Conservation (phyloP, 1,140 invertebrate genomes). For the Trichogramma pretiosum region DNA sequence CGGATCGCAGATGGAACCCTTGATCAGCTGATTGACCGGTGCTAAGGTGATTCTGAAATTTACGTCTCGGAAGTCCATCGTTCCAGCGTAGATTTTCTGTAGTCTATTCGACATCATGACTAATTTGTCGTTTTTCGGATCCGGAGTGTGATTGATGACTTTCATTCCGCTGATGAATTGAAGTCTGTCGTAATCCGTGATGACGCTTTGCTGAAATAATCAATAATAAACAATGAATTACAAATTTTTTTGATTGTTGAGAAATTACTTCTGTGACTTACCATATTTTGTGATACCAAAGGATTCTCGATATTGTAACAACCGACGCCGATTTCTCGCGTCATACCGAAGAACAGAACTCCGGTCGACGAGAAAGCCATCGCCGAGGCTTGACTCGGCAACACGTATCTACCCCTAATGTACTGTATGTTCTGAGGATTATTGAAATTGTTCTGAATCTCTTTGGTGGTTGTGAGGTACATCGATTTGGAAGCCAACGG, state of each 20-base stretch:
- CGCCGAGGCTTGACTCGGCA: slow-evolving; percentile 30
- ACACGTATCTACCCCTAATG: slow-evolving; percentile 34
- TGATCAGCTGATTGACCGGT: slow-evolving; percentile 22
- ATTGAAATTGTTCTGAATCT: slow-evolving; percentile 21
- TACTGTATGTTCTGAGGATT: slow-evolving; percentile 18
- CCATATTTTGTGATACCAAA: slow-evolving; percentile 16
- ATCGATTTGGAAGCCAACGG: slow-evolving; percentile 33
- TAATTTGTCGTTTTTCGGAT: slow-evolving; percentile 48
- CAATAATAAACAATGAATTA: no score
- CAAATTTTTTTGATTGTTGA: no score
- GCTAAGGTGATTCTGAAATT: slow-evolving; percentile 29
- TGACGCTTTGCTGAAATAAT: slow-evolving; percentile 45
- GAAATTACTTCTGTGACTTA: no score
- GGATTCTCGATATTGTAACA: slow-evolving; percentile 33
- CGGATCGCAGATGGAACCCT: slow-evolving; percentile 32
- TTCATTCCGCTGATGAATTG: slow-evolving; percentile 62
- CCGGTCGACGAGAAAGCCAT: slow-evolving; percentile 32
- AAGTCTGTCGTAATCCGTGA: slow-evolving; percentile 42
- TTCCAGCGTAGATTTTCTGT: slow-evolving; percentile 25
- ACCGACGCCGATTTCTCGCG: slow-evolving; percentile 29
- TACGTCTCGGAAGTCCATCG: slow-evolving; percentile 23
- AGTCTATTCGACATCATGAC: slow-evolving; percentile 53
- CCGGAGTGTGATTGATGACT: slow-evolving; percentile 42
- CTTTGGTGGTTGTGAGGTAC: slow-evolving; percentile 20
- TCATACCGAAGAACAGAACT: slow-evolving; percentile 33